A percentile compares a stretch with the other conserved stretches of the same genome.
These are phyloP conservation scores for Pterocles burchelli DNA, from an alignment of 2,113 vertebrate genomes.

Conservation along the genomic window DNA sequence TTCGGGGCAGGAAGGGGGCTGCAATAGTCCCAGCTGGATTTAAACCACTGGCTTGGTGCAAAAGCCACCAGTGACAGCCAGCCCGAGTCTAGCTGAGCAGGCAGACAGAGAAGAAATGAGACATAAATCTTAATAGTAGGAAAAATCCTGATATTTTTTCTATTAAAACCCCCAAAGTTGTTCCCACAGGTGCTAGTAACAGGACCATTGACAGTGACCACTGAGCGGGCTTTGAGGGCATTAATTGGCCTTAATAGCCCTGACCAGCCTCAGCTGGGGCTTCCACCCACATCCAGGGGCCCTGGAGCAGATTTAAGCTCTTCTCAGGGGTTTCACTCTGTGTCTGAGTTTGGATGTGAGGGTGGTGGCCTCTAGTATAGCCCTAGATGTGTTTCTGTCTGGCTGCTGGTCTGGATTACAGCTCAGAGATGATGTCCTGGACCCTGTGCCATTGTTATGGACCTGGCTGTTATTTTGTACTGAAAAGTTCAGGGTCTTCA, in stretches of 20 bases:
- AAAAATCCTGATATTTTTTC: neutral
- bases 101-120: neutral
- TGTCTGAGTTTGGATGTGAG: neutral
- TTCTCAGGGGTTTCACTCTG: rapidly evolving
- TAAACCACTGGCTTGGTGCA: neutral
- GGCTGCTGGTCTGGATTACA: neutral
- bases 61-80: neutral
- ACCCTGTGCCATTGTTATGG: rapidly evolving
- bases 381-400: rapidly evolving
- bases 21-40: neutral
- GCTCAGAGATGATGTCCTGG: neutral
- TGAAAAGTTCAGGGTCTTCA: neutral
- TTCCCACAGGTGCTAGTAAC: neutral
- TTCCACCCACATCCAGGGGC: neutral
- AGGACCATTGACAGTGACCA: rapidly evolving
- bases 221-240: neutral
- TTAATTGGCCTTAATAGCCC: neutral
- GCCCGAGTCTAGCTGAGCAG: neutral
- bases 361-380: rapidly evolving
- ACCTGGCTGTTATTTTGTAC: neutral
- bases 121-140: neutral
- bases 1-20: neutral
- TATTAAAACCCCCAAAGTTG: neutral
- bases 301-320: neutral
- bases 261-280: neutral